Evolutionary conservation across 2,888 invertebrate genomes (phyloP).

Genomic region (Lasioglossum vierecki): DNA sequence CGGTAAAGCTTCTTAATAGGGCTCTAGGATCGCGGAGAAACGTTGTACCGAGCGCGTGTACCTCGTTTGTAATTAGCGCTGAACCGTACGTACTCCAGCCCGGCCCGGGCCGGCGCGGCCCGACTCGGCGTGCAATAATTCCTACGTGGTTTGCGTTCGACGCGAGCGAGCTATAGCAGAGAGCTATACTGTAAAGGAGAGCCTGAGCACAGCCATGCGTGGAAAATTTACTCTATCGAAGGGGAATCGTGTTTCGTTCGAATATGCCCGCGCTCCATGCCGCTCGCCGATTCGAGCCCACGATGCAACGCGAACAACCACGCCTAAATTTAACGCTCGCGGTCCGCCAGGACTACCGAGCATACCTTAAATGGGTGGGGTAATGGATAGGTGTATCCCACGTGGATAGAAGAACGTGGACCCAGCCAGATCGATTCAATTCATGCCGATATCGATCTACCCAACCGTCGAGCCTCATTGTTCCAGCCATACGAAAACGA

Average conservation of each 20-base stretch:
- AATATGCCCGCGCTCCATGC: not conserved
- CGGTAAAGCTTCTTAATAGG: slow-evolving; percentile 48
- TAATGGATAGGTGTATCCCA: slow-evolving; percentile 12
- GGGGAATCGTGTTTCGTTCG: slow-evolving; percentile 9
- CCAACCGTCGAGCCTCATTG: not conserved
- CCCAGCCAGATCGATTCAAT: not conserved
- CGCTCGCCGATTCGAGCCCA: not conserved
- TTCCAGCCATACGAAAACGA: not conserved
- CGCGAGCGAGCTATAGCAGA: not conserved
- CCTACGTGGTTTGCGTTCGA: not conserved
- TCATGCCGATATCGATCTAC: slow-evolving; percentile 7
- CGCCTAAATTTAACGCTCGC: slow-evolving; percentile 20
- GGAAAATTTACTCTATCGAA: slow-evolving; percentile 32
- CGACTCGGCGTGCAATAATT: not conserved
- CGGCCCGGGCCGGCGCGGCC: not conserved
- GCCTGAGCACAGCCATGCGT: slow-evolving; percentile 26
- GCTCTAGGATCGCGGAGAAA: slow-evolving; percentile 37
- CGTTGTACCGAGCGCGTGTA: slow-evolving; percentile 40
- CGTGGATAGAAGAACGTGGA: slow-evolving; percentile 14
- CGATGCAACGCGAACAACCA: slow-evolving; percentile 15
- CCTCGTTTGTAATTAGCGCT: slow-evolving; percentile 55
- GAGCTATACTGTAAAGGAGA: not conserved
- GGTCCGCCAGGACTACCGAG: slow-evolving; percentile 11
- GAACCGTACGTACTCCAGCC: slow-evolving; percentile 18
- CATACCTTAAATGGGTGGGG: slow-evolving; percentile 10